Conservation (phyloP, 2,888 invertebrate species). For the Nysson spinosus region DNA sequence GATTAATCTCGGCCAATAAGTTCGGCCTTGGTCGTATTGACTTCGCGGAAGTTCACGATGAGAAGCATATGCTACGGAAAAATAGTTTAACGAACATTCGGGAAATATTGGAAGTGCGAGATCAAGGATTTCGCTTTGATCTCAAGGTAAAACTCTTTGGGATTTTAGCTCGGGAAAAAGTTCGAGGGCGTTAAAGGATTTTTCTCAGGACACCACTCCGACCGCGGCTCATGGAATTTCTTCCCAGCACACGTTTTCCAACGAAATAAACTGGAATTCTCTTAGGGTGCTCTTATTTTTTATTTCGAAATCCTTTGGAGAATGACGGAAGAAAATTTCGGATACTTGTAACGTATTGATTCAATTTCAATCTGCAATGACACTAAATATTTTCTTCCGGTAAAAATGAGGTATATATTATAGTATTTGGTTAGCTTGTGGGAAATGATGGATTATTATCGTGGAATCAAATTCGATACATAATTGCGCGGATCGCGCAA, state of each 20-base stretch:
- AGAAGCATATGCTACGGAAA: slow-evolving; percentile 17
- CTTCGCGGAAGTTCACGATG: slow-evolving; percentile 12
- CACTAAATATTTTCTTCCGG: not conserved
- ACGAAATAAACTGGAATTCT: slow-evolving; percentile 36
- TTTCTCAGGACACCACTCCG: slow-evolving; percentile 45
- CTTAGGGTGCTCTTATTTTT: slow-evolving; percentile 26
- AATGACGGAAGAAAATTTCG: no score
- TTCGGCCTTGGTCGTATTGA: not conserved
- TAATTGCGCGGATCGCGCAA: not conserved
- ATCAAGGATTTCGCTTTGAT: slow-evolving; percentile 50
- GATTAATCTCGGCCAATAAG: no score
- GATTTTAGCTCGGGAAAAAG: slow-evolving; percentile 47
- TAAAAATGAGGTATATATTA: no score
- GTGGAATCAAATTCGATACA: not conserved
- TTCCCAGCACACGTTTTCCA: slow-evolving; percentile 28
- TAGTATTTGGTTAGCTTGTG: no score
- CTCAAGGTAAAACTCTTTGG: slow-evolving; percentile 46
- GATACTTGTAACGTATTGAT: no score
- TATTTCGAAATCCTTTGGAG: no score
- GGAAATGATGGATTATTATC: no score
- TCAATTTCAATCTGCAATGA: no score
- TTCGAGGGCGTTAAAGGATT: slow-evolving; percentile 56
- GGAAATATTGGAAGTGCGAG: slow-evolving; percentile 35
- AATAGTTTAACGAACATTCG: slow-evolving; percentile 24
- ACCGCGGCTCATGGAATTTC: slow-evolving; percentile 39